Conservation (phyloP, 2,113 vertebrate genomes). For the Delphinus delphis region DNA sequence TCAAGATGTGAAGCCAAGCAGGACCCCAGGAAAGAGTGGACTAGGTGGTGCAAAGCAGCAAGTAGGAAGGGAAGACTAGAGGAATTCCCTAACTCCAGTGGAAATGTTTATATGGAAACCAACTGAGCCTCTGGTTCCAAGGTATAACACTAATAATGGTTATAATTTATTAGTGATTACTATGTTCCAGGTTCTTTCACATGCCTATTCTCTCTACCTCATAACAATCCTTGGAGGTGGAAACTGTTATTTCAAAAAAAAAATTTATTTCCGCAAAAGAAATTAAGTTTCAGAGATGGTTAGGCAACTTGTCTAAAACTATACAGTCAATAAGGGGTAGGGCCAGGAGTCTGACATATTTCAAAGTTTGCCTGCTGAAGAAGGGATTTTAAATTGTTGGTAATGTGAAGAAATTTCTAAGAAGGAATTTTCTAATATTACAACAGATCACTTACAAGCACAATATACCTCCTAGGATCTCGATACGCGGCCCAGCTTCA, state of each 20-base stretch:
- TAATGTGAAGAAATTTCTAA: constrained; percentile 39
- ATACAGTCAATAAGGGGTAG: neutral
- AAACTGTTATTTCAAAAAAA: constrained; percentile 1
- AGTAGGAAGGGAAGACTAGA: neutral
- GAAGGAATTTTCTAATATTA: constrained; percentile 41
- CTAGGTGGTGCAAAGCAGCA: neutral
- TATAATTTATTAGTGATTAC: constrained; percentile 11
- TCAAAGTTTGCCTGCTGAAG: neutral
- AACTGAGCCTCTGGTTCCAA: neutral
- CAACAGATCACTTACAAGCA: neutral
- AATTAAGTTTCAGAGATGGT: constrained; percentile 7
- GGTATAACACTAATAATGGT: neutral
- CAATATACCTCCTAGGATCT: constrained; percentile 22
- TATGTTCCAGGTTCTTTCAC: neutral
- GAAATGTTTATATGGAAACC: neutral
- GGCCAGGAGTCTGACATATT: neutral
- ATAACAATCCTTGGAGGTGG: neutral
- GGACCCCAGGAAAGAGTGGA: neutral
- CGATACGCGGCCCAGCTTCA: constrained; percentile 11
- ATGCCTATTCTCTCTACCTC: neutral
- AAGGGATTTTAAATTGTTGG: constrained; percentile 43
- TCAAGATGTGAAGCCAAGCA: neutral
- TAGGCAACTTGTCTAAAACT: constrained; percentile 7
- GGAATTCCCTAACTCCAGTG: neutral
- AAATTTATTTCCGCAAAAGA: constrained; percentile 5